Percentiles rank a stretch among this genome's conserved stretches.
Conservation (phyloP, 1,140 invertebrate species). For the Conopomorpha cramerella region DNA sequence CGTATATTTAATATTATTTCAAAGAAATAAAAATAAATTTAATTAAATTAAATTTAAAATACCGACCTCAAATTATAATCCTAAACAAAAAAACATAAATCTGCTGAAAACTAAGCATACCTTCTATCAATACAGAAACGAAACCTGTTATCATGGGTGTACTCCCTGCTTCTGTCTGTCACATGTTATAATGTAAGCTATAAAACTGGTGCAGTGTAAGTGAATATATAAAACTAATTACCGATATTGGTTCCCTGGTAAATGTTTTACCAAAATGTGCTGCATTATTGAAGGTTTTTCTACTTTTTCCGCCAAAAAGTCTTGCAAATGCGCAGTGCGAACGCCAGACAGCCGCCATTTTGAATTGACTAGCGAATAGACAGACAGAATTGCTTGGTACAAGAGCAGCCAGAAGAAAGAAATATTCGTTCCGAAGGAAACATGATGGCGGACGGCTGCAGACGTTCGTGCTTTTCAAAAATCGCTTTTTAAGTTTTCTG, state of each 20-base stretch:
- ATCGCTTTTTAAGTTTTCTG: conserved; percentile 60
- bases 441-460: conserved; percentile 62
- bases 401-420: conserved; percentile 61
- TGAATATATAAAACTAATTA: conserved; percentile 55
- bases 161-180: conserved; percentile 55
- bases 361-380: conserved; percentile 64
- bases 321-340: conserved; percentile 51
- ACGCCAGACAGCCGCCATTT: conserved; percentile 60
- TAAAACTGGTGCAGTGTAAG: conserved; percentile 35
- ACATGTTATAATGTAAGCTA: conserved; percentile 55
- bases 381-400: conserved; percentile 52
- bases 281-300: conserved; percentile 44
- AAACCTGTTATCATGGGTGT: conserved; percentile 27
- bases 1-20: no score
- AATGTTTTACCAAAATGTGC: conserved; percentile 42
- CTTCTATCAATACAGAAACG: not conserved
- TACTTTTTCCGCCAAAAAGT: conserved; percentile 51
- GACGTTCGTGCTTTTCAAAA: conserved; percentile 61
- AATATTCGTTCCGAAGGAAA: conserved; percentile 62
- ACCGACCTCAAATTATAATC: no score
- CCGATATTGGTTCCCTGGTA: conserved; percentile 38
- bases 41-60: no score
- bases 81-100: not conserved
- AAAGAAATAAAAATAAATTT: not conserved
- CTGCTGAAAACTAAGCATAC: no score